Conservation (phyloP, 2,113 vertebrate species). For the Oryctolagus cuniculus region mOryCun1.1 NC_091435.1:79068501-79069000, state of each 20-base stretch:
- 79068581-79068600: no score
- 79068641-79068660: no score
- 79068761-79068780: slow-evolving; percentile 20
- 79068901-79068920: slow-evolving; percentile 21
- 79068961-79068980: slow-evolving; percentile 17
- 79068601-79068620: no score
- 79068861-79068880: neutral
- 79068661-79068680: no score
- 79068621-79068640: no score
- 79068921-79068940: neutral
- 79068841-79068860: slow-evolving; percentile 55
- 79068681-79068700: no score
- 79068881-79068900: slow-evolving; percentile 48
- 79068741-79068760: slow-evolving; percentile 39
- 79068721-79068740: neutral
- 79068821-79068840: slow-evolving; percentile 14
- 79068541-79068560: no score
- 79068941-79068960: slow-evolving; percentile 39
- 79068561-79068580: no score
- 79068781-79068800: slow-evolving; percentile 27
- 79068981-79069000: slow-evolving; percentile 49
- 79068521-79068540: no score
- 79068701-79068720: neutral
- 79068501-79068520: no score
- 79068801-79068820: slow-evolving; percentile 55